These are phyloP conservation scores for Hemibagrus wyckioides DNA, from an alignment of 2,113 vertebrate genomes.

Conservation along the genomic window DNA sequence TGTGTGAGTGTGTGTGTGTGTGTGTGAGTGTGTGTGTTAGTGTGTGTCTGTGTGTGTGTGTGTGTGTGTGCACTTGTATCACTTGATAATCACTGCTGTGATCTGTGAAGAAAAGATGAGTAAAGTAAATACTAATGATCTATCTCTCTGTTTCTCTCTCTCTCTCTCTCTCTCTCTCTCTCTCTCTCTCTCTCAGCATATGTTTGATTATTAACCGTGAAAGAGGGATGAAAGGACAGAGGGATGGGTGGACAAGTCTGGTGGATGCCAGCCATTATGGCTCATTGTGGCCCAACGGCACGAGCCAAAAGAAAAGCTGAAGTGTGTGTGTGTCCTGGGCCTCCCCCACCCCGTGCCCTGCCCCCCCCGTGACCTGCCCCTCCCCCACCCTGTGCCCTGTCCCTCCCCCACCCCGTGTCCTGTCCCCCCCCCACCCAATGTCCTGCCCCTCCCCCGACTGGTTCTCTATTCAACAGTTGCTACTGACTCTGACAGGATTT, in stretches of 20 bases:
- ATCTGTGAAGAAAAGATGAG: conserved; percentile 44
- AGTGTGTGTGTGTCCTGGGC: conserved; percentile 32
- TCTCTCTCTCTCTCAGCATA: conserved; percentile 24
- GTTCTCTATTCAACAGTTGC: conserved; percentile 61
- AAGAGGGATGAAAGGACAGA: conserved; percentile 44
- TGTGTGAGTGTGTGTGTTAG: background rate
- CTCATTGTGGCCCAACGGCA: conserved; percentile 53
- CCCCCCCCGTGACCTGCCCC: background rate
- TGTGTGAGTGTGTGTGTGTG: too few species aligned
- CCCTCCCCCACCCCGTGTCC: background rate
- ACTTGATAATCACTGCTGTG: conserved; percentile 36
- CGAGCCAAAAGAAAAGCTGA: conserved; percentile 55
- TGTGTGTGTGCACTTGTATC: background rate
- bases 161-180: conserved; percentile 3
- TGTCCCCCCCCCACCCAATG: background rate
- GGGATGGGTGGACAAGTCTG: conserved; percentile 41
- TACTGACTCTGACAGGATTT: conserved; percentile 59
- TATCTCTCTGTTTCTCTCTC: background rate
- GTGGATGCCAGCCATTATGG: conserved; percentile 49
- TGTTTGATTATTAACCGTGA: conserved; percentile 48
- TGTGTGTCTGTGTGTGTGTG: background rate
- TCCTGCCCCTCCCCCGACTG: background rate
- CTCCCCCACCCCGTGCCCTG: background rate
- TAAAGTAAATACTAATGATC: conserved; percentile 42
- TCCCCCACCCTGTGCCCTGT: conserved; percentile 38